Base-by-base conservation (phyloP, 2,113 vertebrate genomes). In the Microcebus murinus region DNA sequence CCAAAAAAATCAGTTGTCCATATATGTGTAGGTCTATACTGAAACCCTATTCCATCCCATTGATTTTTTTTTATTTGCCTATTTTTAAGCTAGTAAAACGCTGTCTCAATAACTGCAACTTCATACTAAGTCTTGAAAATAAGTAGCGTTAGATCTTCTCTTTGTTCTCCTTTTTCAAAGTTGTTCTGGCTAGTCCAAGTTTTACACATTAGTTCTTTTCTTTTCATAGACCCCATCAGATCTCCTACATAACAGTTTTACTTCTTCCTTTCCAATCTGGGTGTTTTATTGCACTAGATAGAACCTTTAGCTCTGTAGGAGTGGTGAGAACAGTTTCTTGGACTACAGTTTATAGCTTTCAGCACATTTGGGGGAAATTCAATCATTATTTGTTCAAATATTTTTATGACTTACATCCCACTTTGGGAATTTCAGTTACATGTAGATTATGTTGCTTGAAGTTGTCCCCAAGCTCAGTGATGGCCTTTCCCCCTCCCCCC, bases 41-140 rank as follows among this genome's bases (percentile, higher is more conserved):
- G 74, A 61, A 27, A 91, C 9, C 52, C 36, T 70, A 1, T 79
- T 96, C 29, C 45, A 39, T 27, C 48, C 45, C 13, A 65, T 27
- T 14, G 45, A 48, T 73, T 57, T 57, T 45, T 42, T 20, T 57
- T 39, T 68, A 18, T 48, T 93, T 74, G 18, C 23, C 27, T 55
- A 17, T 36, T 17, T 67, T 57, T 91, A 81, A 68, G 55, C n/a
- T 71, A 80, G 17, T 48, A 42, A 21, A 68, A 74, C 8, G 29
- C 71, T 68, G 8, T 83, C 27, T 95, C 55, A 7, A 23, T 74
- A 83, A 42, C 11, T 14, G 6, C 83, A 48, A 55, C 34, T 77
- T 77, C 65, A 96, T 89, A 73, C 48, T 15, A 48, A 88, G n/a
- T 79, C 79, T 96, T 85, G 29, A 61, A 76, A 85, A 79, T 85